phyloP scores from a whole-genome alignment of 2,113 vertebrate genomes.

The Chaetorhynchus papuensis region DNA sequence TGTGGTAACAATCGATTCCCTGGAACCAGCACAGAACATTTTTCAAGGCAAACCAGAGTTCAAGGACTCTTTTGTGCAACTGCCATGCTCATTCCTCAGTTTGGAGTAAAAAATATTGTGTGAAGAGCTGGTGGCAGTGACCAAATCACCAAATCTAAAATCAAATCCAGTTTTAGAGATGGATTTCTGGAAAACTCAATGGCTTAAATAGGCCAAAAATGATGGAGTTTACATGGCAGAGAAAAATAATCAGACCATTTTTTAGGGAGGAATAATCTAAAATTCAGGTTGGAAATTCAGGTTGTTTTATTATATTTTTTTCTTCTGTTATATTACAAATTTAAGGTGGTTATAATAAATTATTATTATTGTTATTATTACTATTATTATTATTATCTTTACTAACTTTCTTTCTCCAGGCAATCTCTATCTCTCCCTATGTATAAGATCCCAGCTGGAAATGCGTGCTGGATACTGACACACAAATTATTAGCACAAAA shows the following conservation, averaged over 20 bases:
- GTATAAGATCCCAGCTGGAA: background rate
- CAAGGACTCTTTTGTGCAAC: background rate
- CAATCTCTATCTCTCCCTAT: background rate
- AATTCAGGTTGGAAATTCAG: background rate
- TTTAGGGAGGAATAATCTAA: background rate
- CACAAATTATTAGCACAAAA: background rate
- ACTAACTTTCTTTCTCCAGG: background rate
- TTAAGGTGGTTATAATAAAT: background rate
- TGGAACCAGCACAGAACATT: background rate
- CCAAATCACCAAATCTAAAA: background rate
- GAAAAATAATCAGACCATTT: background rate
- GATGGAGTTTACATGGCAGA: background rate
- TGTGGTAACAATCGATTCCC: background rate
- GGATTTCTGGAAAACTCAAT: background rate
- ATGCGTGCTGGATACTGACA: background rate
- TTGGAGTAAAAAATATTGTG: background rate
- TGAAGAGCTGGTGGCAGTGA: background rate
- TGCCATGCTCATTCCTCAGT: background rate
- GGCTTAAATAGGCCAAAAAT: background rate
- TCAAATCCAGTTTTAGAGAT: background rate
- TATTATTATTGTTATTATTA: too few species aligned
- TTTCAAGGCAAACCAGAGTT: background rate
- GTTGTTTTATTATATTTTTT: background rate
- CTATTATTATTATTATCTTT: background rate
- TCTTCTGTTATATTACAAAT: background rate